phyloP scores from a whole-genome alignment of 2,888 invertebrate species.

The Bembecia ichneumoniformis region DNA sequence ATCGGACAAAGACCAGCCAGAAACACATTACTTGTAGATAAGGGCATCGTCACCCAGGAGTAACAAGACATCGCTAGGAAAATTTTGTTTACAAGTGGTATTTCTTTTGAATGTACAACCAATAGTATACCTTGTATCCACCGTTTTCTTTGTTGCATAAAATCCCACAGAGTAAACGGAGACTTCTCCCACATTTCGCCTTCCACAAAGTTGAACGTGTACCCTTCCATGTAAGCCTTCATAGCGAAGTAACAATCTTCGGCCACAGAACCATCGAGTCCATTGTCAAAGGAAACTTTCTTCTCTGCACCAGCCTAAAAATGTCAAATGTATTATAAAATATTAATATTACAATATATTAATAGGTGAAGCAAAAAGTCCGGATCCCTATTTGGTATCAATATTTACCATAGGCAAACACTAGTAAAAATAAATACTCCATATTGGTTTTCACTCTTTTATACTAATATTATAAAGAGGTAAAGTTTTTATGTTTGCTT shows the following conservation, averaged over 20 bases:
- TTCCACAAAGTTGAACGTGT: constrained; percentile 94
- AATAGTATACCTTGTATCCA: constrained; percentile 95
- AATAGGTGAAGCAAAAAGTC: too few species aligned
- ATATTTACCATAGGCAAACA: too few species aligned
- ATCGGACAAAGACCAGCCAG: constrained; percentile 90
- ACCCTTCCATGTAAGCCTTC: constrained; percentile 92
- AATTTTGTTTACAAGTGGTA: constrained; percentile 84
- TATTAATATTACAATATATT: too few species aligned
- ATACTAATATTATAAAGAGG: too few species aligned
- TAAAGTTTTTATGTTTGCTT: too few species aligned
- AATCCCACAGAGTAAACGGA: constrained; percentile 94
- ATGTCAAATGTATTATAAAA: constrained; percentile 2
- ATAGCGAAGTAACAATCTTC: constrained; percentile 98
- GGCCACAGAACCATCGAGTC: constrained; percentile 96
- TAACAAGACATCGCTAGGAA: constrained; percentile 91
- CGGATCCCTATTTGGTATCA: too few species aligned
- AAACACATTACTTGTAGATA: constrained; percentile 91
- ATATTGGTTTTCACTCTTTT: too few species aligned
- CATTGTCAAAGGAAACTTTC: constrained; percentile 95
- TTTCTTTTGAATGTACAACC: constrained; percentile 88
- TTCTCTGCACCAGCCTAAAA: constrained; percentile 90
- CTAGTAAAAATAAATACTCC: too few species aligned
- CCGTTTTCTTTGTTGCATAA: constrained; percentile 95
- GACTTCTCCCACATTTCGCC: constrained; percentile 99
- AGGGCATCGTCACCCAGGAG: constrained; percentile 95